A percentile compares a stretch with the other conserved stretches of the same genome.
Evolutionary conservation across 2,113 vertebrate species (phyloP).

Genomic region (Nannobrachium achirus): DNA sequence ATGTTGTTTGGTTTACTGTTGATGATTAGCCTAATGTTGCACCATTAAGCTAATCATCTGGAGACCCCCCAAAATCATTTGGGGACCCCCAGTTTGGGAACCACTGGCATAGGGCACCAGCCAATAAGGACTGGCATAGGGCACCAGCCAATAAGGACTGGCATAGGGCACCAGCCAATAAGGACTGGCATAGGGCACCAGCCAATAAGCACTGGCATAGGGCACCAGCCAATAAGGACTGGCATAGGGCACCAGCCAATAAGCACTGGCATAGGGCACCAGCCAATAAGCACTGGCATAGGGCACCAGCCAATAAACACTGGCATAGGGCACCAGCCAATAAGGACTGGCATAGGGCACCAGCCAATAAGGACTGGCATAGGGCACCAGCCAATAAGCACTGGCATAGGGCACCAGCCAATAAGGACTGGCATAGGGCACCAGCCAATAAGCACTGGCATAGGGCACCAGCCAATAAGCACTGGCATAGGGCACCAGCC

Average conservation of each 20-base stretch:
- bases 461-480: slow-evolving; percentile 51
- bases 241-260: background rate
- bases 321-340: background rate
- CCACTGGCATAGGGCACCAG: too few species aligned
- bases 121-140: too few species aligned
- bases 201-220: slow-evolving; percentile 48
- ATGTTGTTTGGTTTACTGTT: too few species aligned
- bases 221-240: background rate
- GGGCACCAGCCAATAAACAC: too few species aligned
- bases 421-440: background rate
- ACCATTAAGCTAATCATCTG: background rate
- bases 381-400: slow-evolving; percentile 51
- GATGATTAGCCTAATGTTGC: too few species aligned
- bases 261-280: slow-evolving; percentile 15
- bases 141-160: background rate
- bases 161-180: background rate
- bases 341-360: background rate
- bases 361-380: background rate
- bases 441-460: background rate
- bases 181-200: slow-evolving; percentile 23
- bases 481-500: slow-evolving; percentile 12
- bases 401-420: slow-evolving; percentile 14
- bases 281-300: slow-evolving; percentile 52
- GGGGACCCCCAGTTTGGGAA: too few species aligned
- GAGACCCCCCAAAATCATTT: too few species aligned